Evolutionary conservation across 2,888 invertebrate species (phyloP), one percentile per base, ranked within the genome.

Genomic region (Dione juno): DNA sequence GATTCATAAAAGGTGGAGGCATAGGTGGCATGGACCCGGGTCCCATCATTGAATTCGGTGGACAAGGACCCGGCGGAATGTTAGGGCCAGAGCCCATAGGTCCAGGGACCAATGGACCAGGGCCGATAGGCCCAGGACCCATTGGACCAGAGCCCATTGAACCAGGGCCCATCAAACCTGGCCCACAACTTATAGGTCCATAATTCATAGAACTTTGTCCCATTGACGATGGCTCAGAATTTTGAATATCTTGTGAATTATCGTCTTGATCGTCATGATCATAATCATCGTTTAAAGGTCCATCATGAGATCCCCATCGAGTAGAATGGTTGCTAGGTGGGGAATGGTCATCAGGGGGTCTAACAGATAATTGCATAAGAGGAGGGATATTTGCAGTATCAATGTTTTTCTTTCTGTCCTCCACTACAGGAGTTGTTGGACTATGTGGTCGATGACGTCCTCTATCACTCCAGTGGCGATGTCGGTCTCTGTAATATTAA

Each of bases 351-450:
- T 86, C 84, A 40, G 88, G 88, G 14, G 84, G 85, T 78, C 82
- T 83, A 28, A 89, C 78, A 74, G 89, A n/a, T 11, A 88, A 81
- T 81, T 92, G 91, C 90, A 90, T 91, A 8, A 89, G 83, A 28
- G 90, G 76, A 67, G 87, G 88, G 71, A 90, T 90, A 70, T 78
- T 78, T 76, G 80, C 81, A 67, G 79, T 82, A 28, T 85, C 87
- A 16, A 71, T 70, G 48, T 71, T 70, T 76, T 84, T 85, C 63
- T 83, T 88, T 76, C 86, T 83, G 11, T 90, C 90, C 74, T 90
- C 90, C 40, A 83, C 59, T 64, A 81, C n/a, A 48, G 87, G 84
- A 54, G 85, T 84, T 28, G 78, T 81, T 6, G 90, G 92, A 76
- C 89, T 92, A 21, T 86, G 85, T 13, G 77, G 76, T 28, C 80